Percentiles rank a stretch among this genome's conserved stretches.
These are phyloP conservation scores for Trachelus tabidus DNA, from an alignment of 2,888 invertebrate genomes.

Conservation along the genomic window DNA sequence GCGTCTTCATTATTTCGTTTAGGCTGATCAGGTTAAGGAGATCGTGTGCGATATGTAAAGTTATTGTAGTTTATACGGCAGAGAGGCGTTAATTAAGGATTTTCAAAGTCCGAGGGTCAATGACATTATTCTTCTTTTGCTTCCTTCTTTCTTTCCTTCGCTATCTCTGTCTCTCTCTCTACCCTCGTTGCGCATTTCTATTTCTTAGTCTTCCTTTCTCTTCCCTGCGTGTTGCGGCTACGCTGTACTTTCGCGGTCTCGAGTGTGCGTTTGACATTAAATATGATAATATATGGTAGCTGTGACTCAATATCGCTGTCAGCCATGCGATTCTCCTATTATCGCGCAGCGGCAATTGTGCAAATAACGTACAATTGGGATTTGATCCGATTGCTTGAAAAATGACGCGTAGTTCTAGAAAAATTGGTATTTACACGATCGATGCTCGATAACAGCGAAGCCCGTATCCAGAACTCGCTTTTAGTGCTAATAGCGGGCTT, in stretches of 20 bases:
- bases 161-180: constrained; percentile 2
- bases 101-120: background rate
- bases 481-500: too few species aligned
- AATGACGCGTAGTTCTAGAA: background rate
- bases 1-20: background rate
- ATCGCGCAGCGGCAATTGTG: constrained; percentile 15
- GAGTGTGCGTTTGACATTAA: constrained; percentile 27
- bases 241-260: constrained; percentile 17
- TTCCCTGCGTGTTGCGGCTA: constrained; percentile 14
- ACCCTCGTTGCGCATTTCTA: constrained; percentile 8
- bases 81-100: background rate
- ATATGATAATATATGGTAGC: constrained; percentile 42
- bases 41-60: background rate
- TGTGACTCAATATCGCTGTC: constrained; percentile 41
- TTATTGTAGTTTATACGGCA: background rate
- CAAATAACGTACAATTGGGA: background rate
- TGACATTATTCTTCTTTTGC: constrained; percentile 5
- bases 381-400: background rate
- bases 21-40: background rate
- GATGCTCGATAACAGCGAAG: background rate
- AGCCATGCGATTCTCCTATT: constrained; percentile 28
- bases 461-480: too few species aligned
- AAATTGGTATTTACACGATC: background rate
- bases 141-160: constrained; percentile 13
- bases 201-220: constrained; percentile 1